Base-by-base conservation (phyloP, 2,888 invertebrate species). In the Apomyelois bistriatella region DNA sequence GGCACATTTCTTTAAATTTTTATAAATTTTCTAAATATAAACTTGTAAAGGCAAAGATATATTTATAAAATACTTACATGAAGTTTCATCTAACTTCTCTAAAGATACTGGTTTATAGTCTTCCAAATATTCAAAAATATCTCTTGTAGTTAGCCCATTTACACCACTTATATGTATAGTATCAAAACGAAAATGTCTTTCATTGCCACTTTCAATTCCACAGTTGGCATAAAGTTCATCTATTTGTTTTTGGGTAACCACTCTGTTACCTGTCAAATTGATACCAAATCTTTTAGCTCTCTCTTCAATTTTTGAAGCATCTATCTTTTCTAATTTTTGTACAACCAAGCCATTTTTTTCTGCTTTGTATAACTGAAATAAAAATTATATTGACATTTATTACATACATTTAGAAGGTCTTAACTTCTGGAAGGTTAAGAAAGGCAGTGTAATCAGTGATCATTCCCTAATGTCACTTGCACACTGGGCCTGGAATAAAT, bases 51-150 rank as follows among this genome's bases (percentile, higher is more conserved):
- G 22, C 22, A 22, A 22, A 22, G 2, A 22, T 22, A 22, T 32
- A 49, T 10, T 43, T 41, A 36, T 40, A 53, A n/a, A 42, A 48
- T 32, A 48, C 92, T 91, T 86, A 94, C 96, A 97, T 65, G 95
- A 94, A 61, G 91, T 85, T 72, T 95, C 94, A 84, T 94, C 94
- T 55, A 96, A 93, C 95, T 96, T 96, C 82, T 97, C 96, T 49
- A 97, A 91, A 8, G 93, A 93, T 9, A 93, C 85, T n/a, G 97
- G 96, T 50, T 93, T 93, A 76, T 94, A 95, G 61, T 94, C 94
- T 74, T 93, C 91, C 72, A 97, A 94, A 80, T 96, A 96, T 61
- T 93, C 92, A 74, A 96, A 94, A 48, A 97, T 92, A 76, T 97
- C 96, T 72, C 93, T 92, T 2, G 95, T 95, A 63, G 92, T 94